Evolutionary conservation across 2,888 invertebrate genomes (phyloP).

Genomic region (Plagodis pulveraria): DNA sequence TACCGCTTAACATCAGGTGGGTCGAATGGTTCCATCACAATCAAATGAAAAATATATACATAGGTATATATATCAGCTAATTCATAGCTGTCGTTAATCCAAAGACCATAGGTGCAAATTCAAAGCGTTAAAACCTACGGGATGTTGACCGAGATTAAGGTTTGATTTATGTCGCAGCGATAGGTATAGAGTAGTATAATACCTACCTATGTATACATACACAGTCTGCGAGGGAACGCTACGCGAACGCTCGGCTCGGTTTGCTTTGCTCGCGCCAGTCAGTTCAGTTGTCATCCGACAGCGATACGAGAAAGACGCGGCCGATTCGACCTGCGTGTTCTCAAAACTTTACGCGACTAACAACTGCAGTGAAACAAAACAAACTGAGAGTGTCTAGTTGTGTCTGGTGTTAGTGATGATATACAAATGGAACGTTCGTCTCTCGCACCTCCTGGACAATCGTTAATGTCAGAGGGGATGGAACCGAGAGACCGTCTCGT

Average conservation of each 20-base stretch:
- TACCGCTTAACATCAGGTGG: too few species aligned
- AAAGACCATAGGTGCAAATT: conserved; percentile 4
- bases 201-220: conserved; percentile 25
- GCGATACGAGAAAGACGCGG: conserved; percentile 80
- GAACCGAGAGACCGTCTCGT: conserved; percentile 75
- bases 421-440: conserved; percentile 68
- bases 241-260: conserved; percentile 48
- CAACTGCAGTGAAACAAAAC: conserved; percentile 68
- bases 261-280: conserved; percentile 26
- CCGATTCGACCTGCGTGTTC: conserved; percentile 74
- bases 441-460: conserved; percentile 76
- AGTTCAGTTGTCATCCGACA: conserved; percentile 76
- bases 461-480: conserved; percentile 80
- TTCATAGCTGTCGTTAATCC: conserved; percentile 1
- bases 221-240: conserved; percentile 46
- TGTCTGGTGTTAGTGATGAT: conserved; percentile 78
- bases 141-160: conserved; percentile 35
- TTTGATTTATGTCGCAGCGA: conserved; percentile 26
- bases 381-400: conserved; percentile 76
- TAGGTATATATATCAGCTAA: too few species aligned
- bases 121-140: conserved; percentile 23
- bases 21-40: too few species aligned
- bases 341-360: conserved; percentile 81
- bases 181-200: conserved; percentile 13
- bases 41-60: too few species aligned